Evolutionary conservation across 2,888 invertebrate genomes (phyloP).

Genomic region (Drosophila lacicola): DNA sequence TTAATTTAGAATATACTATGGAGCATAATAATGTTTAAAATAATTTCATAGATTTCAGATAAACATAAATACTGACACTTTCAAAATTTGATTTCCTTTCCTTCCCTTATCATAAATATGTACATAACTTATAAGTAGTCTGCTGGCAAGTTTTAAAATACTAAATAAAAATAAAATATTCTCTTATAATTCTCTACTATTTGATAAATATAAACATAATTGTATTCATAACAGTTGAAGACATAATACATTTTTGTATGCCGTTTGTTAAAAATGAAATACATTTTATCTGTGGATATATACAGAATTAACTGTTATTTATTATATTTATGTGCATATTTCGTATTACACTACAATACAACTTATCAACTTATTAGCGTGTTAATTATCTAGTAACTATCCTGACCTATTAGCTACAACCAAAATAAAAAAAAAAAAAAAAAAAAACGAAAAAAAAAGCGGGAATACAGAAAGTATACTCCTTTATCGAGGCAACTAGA

Average conservation of each 20-base stretch:
- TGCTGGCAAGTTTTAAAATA: too few species aligned
- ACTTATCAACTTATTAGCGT: slow-evolving; percentile 11
- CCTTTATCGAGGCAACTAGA: neutral
- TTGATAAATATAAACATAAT: neutral
- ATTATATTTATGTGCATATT: slow-evolving; percentile 18
- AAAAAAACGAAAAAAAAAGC: neutral
- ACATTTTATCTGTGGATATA: slow-evolving; percentile 13
- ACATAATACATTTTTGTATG: too few species aligned
- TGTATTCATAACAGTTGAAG: too few species aligned
- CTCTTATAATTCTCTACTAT: too few species aligned
- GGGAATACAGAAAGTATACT: neutral
- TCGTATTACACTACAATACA: slow-evolving; percentile 36
- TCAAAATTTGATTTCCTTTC: neutral
- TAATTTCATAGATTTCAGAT: neutral
- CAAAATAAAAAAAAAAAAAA: slow-evolving; percentile 7
- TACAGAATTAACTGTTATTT: slow-evolving; percentile 43
- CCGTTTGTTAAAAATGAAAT: neutral
- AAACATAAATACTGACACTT: neutral
- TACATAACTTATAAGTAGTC: neutral
- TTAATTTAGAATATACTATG: too few species aligned
- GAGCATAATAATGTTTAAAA: neutral
- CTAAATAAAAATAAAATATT: too few species aligned
- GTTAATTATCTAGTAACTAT: slow-evolving; percentile 33
- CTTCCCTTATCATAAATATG: neutral
- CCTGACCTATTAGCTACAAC: slow-evolving; percentile 24